A percentile compares a stretch with the other conserved stretches of the same genome.
phyloP scores from a whole-genome alignment of 2,113 vertebrate genomes.

The Gasterosteus nipponicus region DNA sequence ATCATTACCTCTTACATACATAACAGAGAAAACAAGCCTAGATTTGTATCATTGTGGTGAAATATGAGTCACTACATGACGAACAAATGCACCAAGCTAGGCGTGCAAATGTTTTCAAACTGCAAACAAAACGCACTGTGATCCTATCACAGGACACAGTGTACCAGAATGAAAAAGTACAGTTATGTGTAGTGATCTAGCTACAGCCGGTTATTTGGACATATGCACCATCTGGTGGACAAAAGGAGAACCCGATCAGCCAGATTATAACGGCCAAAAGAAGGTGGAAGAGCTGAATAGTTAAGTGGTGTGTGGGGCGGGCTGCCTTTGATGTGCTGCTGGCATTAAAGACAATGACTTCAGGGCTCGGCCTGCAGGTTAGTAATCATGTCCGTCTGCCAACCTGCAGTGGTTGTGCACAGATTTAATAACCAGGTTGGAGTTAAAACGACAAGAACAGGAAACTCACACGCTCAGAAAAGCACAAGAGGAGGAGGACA shows the following conservation, averaged over 20 bases:
- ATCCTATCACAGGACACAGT: slow-evolving; percentile 68
- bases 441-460: slow-evolving; percentile 53
- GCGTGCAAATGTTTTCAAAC: slow-evolving; percentile 57
- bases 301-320: slow-evolving; percentile 8
- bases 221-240: slow-evolving; percentile 71
- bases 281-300: slow-evolving; percentile 23
- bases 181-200: slow-evolving; percentile 46
- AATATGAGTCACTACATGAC: slow-evolving; percentile 36
- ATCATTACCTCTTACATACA: background rate
- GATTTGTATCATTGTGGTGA: background rate
- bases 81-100: slow-evolving; percentile 7
- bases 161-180: slow-evolving; percentile 62
- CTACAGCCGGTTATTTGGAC: slow-evolving; percentile 33
- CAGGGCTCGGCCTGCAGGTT: slow-evolving; percentile 52
- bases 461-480: slow-evolving; percentile 13
- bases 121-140: slow-evolving; percentile 59
- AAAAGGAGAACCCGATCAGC: slow-evolving; percentile 1
- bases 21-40: background rate
- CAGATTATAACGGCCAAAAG: slow-evolving; percentile 4
- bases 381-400: slow-evolving; percentile 66
- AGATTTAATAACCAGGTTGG: slow-evolving; percentile 59
- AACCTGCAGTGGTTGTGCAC: slow-evolving; percentile 39
- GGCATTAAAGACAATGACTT: slow-evolving; percentile 49
- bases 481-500: slow-evolving; percentile 9
- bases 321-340: slow-evolving; percentile 48